Base-by-base conservation (phyloP, 2,888 invertebrate species). In the Gortyna flavago region DNA sequence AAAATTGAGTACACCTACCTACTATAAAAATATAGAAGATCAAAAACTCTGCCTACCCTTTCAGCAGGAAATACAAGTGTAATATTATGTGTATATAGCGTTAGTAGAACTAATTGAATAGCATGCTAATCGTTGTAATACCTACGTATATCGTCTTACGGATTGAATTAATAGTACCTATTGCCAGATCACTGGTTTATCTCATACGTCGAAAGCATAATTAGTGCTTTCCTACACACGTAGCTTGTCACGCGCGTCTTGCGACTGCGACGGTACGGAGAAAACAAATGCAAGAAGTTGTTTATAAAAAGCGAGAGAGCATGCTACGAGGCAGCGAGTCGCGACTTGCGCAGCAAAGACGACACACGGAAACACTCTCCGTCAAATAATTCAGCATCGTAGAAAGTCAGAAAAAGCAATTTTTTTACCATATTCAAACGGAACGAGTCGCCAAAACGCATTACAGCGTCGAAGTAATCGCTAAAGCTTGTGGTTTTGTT, bases 111-210 rank as follows among this genome's bases (percentile, higher is more conserved):
- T 69, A 69, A 69, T 57, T 57, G 35, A 69, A 57, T 69, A 35
- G 3, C 35, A 57, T 11, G 18, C 11, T 35, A 54, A 69, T 69
- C 54, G 32, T n/a, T 6, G 0, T 51, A 51, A 16, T 16, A 57
- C 54, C 11, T n/a, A 69, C 11, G 54, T 51, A 25, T 13, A 32
- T 77, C 44, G 18, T 65, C 54, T 65, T 57, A 57, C 38, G 9
- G 1, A 77, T 59, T 66, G 48, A 57, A 77, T 66, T 65, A 75
- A 57, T 77, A 44, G 25, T 65, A n/a, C n/a, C n/a, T n/a, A 48
- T 57, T 65, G 48, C 48, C n/a, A 29, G 65, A 65, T 65, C 35
- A 57, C 25, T 66, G 77, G 57, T 57, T 76, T 59, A 77, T 66
- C 77, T 29, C 38, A 38, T 48, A 8, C 18, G 48, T 64, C 44